Base-by-base conservation (phyloP, 1,140 invertebrate genomes). In the Conus ventricosus region DNA sequence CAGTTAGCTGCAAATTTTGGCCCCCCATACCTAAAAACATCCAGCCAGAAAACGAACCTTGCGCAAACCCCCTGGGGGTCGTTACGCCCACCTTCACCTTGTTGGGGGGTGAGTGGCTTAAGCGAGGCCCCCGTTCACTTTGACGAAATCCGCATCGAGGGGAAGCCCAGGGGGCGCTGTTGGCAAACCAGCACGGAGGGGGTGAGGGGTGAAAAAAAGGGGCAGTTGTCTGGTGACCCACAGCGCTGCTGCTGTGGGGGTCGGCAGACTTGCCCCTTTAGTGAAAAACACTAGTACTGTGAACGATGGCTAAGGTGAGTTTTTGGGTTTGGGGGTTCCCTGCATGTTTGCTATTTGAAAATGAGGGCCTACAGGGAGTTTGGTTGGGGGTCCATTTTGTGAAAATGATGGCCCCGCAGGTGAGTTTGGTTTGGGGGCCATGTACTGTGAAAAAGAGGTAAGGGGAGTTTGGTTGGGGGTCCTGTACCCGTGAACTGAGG, bases 101-200 rank as follows among this genome's bases (percentile, higher is more conserved):
- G 88, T 89, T 25, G 93, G 93, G 93, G 92, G 4, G 89, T 93
- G 15, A 93, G 0, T 93, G 93, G 93, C 87, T 93, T 92, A 91
- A 90, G 92, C 87, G 80, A 91, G 23, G 39, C 4, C 27, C 85
- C 25, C 55, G 76, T 20, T 93, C 87, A 86, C 20, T 93, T 93
- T 88, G 90, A 93, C 76, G 86, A 89, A 15, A 88, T 93, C 13
- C 87, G 80, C 57, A 89, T 93, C 7, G 51, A 85, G 13, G 93
- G 93, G 25, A 93, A 93, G 92, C 92, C 6, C 93, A 93, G 89
- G 92, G 92, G 67, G 93, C 93, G 53, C 13, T 84, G n/a, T 88
- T 92, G 15, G 92, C 81, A 90, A 93, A 92, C 93, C 10, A 89
- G 89, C 17, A 57, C 51, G 6, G 86, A 90, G 75, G 87, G 84